Evolutionary conservation across 2,113 vertebrate species (phyloP).

Genomic region (Gopherus flavomarginatus): DNA sequence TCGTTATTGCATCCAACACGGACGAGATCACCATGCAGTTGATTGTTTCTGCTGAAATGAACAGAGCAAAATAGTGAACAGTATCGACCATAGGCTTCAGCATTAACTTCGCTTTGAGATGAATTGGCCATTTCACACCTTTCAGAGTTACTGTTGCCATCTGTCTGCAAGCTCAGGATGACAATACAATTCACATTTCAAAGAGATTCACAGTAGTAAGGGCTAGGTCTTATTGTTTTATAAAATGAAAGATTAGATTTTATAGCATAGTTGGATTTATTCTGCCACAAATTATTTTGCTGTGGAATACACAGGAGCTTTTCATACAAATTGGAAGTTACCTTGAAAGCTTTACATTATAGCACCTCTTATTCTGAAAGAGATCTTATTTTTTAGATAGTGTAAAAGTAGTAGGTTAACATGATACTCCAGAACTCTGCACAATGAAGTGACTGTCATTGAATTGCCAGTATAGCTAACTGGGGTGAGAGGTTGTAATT

Average conservation of each 20-base stretch:
- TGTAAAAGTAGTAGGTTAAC: constrained; percentile 4
- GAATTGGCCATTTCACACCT: background rate
- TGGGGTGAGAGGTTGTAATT: constrained; percentile 46
- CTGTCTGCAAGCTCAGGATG: background rate
- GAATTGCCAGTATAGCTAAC: background rate
- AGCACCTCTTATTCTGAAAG: background rate
- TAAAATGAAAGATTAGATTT: constrained; percentile 5
- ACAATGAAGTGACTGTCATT: constrained; percentile 1
- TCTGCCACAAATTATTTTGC: background rate
- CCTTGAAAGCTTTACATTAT: background rate
- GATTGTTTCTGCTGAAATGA: background rate
- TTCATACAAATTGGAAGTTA: background rate
- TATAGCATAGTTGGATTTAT: background rate
- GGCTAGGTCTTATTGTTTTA: background rate
- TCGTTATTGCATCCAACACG: background rate
- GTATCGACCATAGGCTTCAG: background rate
- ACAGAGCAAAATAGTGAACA: background rate
- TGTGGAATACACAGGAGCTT: background rate
- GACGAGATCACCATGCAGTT: background rate
- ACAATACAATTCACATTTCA: background rate
- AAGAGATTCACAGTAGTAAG: background rate
- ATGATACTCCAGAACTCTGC: background rate
- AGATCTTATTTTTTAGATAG: constrained; percentile 35
- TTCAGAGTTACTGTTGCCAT: background rate
- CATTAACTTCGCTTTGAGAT: background rate